Conservation (phyloP, 2,888 invertebrate genomes). For the Cryptosula pallasiana region DNA sequence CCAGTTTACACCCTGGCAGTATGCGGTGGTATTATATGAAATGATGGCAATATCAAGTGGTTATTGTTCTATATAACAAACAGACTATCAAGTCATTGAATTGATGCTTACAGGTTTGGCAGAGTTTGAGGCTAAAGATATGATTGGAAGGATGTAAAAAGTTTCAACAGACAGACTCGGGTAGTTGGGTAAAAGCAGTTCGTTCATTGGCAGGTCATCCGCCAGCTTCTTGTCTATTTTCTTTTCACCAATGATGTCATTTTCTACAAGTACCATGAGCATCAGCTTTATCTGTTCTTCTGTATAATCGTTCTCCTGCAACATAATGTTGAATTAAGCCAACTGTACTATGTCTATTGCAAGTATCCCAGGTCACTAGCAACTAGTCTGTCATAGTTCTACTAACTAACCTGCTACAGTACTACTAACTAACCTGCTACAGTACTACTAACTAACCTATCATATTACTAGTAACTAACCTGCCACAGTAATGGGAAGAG, state of each 20-base stretch:
- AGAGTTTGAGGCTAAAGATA: slow-evolving; percentile 31
- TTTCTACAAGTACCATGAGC: slow-evolving; percentile 27
- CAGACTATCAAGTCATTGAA: no score
- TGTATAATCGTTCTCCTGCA: slow-evolving; percentile 28
- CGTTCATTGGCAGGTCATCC: not conserved
- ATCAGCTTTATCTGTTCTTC: slow-evolving; percentile 30
- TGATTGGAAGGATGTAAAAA: slow-evolving; percentile 28
- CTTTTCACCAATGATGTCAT: slow-evolving; percentile 28
- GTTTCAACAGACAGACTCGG: slow-evolving; percentile 29
- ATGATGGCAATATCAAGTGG: no score
- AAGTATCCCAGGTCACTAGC: no score
- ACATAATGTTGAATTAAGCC: no score
- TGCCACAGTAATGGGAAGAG: slow-evolving; percentile 37
- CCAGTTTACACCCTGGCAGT: slow-evolving; percentile 41
- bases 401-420: no score
- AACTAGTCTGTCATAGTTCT: no score
- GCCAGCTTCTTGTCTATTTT: not conserved
- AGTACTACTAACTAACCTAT: no score
- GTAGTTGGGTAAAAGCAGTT: slow-evolving; percentile 27
- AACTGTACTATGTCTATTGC: no score
- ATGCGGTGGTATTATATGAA: no score
- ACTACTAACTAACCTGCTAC: no score
- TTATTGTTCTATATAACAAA: no score
- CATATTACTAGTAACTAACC: no score
- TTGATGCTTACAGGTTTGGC: slow-evolving; percentile 31